Evolutionary conservation across 2,888 invertebrate genomes (phyloP), one percentile per base, ranked within the genome.

Genomic region (Lapara coniferarum): DNA sequence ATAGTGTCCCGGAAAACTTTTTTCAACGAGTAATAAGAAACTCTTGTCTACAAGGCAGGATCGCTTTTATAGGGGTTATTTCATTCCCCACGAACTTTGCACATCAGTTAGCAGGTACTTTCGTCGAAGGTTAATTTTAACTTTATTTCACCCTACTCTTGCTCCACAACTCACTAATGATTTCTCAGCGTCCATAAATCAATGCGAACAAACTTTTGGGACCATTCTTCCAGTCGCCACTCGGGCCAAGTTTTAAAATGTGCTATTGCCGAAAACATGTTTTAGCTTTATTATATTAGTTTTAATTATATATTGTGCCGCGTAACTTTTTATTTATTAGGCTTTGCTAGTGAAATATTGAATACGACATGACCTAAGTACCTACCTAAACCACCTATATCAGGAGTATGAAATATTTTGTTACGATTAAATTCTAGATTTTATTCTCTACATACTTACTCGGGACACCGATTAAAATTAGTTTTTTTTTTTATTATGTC

Each of bases 141-240:
- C 80, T 86, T 86, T 82, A 81, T 81, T 85, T 78, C 77, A 71
- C 75, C 78, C 74, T 73, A 79, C 78, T 81, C 79, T 77, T 77
- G 77, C 78, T 82, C 73, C 75, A 72, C 72, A 79, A 78, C 77
- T 81, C 77, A 74, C 81, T 84, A 84, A 85, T 83, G 83, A 85
- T 85, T 86, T 85, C 81, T 77, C 72, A 72, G 71, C 78, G 75
- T 77, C 73, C 85, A 86, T 86, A 85, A 85, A 86, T 86, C 85
- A 85, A 82, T 83, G 77, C 72, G 76, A 73, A 73, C 51, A 78
- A 80, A 84, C 75, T 81, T 84, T 78, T 71, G 66, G 69, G 74
- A 69, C 76, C 75, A 75, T 83, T 85, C 77, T 80, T 81, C 73
- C 73, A 77, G 76, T 79, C 72, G 72, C 74, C 77, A 78, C 76